Base-by-base conservation (phyloP, 2,797 vertebrate genomes). In the Halcyon leucocephala region DNA sequence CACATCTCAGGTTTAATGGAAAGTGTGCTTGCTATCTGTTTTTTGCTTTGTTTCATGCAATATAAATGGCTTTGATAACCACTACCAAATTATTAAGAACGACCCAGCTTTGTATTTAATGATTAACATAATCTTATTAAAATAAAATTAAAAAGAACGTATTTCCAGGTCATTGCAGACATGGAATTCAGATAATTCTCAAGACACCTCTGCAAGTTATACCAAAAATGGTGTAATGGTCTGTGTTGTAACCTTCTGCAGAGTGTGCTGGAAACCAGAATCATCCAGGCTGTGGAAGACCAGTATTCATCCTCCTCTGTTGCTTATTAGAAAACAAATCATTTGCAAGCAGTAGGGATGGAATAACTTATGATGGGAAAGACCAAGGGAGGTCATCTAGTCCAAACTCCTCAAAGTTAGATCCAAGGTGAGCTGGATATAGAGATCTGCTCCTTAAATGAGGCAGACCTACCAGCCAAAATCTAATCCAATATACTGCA, bases 11-110 rank as follows among this genome's bases (percentile, higher is more conserved):
- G 42, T 62, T 42, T 42, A 42, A 51, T 57, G 35, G 33, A 7
- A 69, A 33, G 37, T 0, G 3, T 9, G 21, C 13, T 61, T 0
- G 5, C 2, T 4, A 28, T 6, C 13, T 29, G 17, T 9, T 29
- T 37, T 65, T 62, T 82, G 15, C 17, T 91, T 62, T 37, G 62
- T 70, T 79, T 48, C 11, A 17, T 46, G 69, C 44, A 33, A 0
- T 12, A 46, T 7, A 86, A 93, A 78, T 28, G 17, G 12, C 29
- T 82, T 61, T 54, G 29, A 35, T 52, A 73, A 55, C 22, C 24
- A 52, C 13, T 8, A 28, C 4, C 33, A 64, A 49, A 57, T 33
- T 21, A 48, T 1, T 25, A n/a, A 1, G 5, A 74, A 21, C 20
- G 46, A 79, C 58, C 1, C 14, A 91, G 21, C 6, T 86, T 66